These are phyloP conservation scores for Pleuronectes platessa DNA, from an alignment of 2,113 vertebrate genomes.

Conservation along the genomic window DNA sequence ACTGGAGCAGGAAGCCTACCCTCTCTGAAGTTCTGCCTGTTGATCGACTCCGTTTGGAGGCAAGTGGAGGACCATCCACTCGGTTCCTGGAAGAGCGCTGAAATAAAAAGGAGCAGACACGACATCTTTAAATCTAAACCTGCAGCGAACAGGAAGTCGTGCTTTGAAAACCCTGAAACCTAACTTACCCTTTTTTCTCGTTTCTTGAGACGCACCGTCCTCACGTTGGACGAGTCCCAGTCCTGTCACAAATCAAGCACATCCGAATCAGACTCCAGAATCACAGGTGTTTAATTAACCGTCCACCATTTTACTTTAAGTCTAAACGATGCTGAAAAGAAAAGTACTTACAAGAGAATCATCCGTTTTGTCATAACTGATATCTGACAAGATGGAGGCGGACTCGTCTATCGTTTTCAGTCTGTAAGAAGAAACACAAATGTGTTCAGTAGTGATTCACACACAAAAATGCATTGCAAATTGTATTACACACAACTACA, in stretches of 20 bases:
- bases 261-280: background rate
- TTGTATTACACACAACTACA: background rate
- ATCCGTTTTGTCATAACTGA: constrained; percentile 98
- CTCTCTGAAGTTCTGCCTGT: constrained; percentile 84
- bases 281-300: background rate
- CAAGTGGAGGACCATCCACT: constrained; percentile 87
- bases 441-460: no score
- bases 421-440: constrained; percentile 70
- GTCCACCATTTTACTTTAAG: background rate
- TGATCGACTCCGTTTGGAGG: constrained; percentile 90
- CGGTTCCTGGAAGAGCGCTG: constrained; percentile 94
- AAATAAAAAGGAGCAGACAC: constrained; percentile 28
- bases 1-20: constrained; percentile 69
- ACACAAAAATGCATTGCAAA: background rate
- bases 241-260: constrained; percentile 81
- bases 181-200: constrained; percentile 91
- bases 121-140: background rate
- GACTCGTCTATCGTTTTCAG: constrained; percentile 97
- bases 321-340: background rate
- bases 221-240: constrained; percentile 93
- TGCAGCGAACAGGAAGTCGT: background rate
- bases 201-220: constrained; percentile 90
- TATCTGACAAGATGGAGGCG: constrained; percentile 95
- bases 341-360: constrained; percentile 91
- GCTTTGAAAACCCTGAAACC: background rate